These are phyloP conservation scores for Cladorhizidae sp. DNA, from an alignment of 37 sponge, comb jelly and placozoan species.

Conservation along the genomic window DNA sequence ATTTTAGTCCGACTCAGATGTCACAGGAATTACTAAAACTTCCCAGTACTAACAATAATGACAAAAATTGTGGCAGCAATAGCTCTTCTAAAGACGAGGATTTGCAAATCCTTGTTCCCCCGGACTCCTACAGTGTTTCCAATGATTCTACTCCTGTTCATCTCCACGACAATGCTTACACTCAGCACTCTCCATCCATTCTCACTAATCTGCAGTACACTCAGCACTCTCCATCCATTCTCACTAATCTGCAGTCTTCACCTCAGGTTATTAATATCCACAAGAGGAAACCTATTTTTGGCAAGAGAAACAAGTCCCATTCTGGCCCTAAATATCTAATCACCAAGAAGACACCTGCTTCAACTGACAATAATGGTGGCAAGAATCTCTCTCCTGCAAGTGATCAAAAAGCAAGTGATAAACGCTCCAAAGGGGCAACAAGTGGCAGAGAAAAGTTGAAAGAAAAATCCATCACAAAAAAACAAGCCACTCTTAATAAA, in stretches of 20 bases:
- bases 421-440: not conserved
- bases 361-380: not conserved
- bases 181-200: not conserved
- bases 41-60: no score
- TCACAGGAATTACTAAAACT: not conserved
- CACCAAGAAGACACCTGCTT: not conserved
- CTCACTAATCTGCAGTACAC: not conserved
- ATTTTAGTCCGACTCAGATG: not conserved
- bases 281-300: constrained; percentile 50
- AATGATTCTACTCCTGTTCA: no score
- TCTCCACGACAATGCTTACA: no score
- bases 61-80: no score
- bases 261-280: not conserved
- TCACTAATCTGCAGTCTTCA: not conserved
- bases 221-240: not conserved
- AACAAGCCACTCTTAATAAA: no score
- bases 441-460: not conserved
- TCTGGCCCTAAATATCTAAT: not conserved
- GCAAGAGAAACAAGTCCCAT: constrained; percentile 39
- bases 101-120: no score
- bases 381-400: no score
- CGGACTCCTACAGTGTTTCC: no score
- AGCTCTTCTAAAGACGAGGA: no score
- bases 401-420: no score
- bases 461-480: not conserved